Conservation (phyloP, 1,140 invertebrate genomes). For the Trachymyrmex septentrionalis region DNA sequence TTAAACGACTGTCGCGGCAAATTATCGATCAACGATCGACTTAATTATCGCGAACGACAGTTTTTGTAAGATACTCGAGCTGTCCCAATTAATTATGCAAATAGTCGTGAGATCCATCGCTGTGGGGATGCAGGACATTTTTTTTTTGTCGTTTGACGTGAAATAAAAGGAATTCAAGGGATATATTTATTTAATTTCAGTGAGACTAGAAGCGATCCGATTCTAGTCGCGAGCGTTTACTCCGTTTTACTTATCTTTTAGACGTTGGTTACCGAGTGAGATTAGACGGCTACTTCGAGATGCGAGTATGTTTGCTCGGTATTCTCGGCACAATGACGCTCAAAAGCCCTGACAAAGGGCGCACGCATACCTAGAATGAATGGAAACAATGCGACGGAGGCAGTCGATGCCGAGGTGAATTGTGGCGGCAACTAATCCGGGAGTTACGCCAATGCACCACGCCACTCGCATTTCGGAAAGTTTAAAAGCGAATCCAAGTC, state of each 20-base stretch:
- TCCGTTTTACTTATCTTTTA: conserved; percentile 11
- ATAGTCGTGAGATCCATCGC: not conserved
- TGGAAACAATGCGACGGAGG: conserved; percentile 70
- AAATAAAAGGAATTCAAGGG: not conserved
- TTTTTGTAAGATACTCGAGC: not conserved
- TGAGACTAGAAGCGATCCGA: not conserved
- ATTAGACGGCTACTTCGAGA: conserved; percentile 63
- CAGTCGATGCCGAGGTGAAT: conserved; percentile 69
- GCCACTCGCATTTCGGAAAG: conserved; percentile 64
- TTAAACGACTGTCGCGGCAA: not conserved
- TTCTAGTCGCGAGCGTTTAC: conserved; percentile 32
- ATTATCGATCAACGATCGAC: conserved; percentile 6
- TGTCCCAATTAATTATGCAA: conserved; percentile 29
- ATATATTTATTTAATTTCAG: conserved; percentile 38
- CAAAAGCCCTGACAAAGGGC: conserved; percentile 70
- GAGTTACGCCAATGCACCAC: conserved; percentile 68
- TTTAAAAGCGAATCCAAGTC: conserved; percentile 72
- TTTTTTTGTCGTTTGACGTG: not conserved
- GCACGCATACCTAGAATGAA: conserved; percentile 70
- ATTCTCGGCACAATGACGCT: conserved; percentile 70
- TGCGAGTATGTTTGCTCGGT: conserved; percentile 68
- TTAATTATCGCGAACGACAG: conserved; percentile 26
- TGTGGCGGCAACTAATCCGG: conserved; percentile 68
- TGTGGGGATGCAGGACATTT: not conserved
- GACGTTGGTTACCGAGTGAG: conserved; percentile 64